Evolutionary conservation across 2,113 vertebrate species (phyloP), one percentile per base, ranked within the genome.

Genomic region (Accipiter virgatus): DNA sequence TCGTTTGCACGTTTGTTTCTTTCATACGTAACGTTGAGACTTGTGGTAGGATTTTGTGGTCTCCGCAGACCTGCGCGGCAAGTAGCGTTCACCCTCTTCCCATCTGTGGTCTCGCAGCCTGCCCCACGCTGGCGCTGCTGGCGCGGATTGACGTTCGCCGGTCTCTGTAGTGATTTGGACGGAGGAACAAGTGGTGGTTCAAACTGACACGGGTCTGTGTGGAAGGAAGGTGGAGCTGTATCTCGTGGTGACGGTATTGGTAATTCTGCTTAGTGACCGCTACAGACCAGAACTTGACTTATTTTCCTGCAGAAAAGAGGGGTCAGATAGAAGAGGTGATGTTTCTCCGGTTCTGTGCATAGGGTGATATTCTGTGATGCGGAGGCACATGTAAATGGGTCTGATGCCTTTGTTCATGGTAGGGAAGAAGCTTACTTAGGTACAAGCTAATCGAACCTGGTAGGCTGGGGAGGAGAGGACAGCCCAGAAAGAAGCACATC

Each of bases 111-210:
- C 21, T 11, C 7, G 15, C 38, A 31, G 31, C 13, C 11, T 56
- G 43, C 17, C 38, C 15, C 50, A 7, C 1, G 5, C 27, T 13
- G 0, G 25, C 63, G 9, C 10, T 4, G 1, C 31, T 52, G 62
- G 23, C 23, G 2, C 1, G 31, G 25, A 2, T 1, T n/a, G 29
- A 3, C 50, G 2, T 43, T 6, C 5, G 27, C 52, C 8, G 4
- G 16, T 20, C 66, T 20, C 58, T 48, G 5, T 6, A 13, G n/a
- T 26, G 6, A 15, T 36, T 42, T 13, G 34, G 34, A 11, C 21
- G n/a, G 53, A 67, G 27, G 53, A 67, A 9, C 31, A 22, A 16
- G 11, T 20, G 0, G 4, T n/a, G 34, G 34, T 11, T 88, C 38
- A 26, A 61, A 38, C 16, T 8, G 2, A 11, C 9, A 9, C 3